Base-by-base conservation (phyloP, 2,888 invertebrate species). In the Timema podura region DNA sequence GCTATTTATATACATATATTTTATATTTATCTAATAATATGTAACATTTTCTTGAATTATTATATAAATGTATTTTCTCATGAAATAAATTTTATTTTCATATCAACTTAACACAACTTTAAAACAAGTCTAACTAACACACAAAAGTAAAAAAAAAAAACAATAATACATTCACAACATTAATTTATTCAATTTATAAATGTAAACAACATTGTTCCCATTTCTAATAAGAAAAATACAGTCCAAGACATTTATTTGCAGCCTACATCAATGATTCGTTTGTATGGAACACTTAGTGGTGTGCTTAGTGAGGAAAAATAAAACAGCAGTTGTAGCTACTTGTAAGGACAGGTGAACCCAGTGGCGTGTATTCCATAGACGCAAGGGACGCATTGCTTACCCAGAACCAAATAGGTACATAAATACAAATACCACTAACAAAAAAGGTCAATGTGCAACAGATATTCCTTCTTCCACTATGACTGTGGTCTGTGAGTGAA, bases 121-220 rank as follows among this genome's bases (percentile, higher is more conserved):
- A 13, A n/a, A 51, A 51, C 51, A 11, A 51, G 51, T 51, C 11
- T 11, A 11, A 13, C n/a, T n/a, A n/a, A 51, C 3, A 13, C 11
- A 13, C 11, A 13, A n/a, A n/a, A 51, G n/a, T 13, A 51, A 2
- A 13, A 61, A 61, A 61, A 44, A 61, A 61, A 61, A 44, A 61
- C 10, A 13, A 10, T 0, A 3, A 61, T 44, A 61, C 45, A 61
- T 44, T 61, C 61, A 61, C 61, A 61, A 61, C 61, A 61, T 61
- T 61, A 44, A 61, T 61, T 61, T 61, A 61, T 61, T 61, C 61
- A 61, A 61, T 61, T 30, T 61, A 61, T 61, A 61, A 61, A 61
- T 61, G 45, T 61, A 61, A 44, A 61, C 30, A 30, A 30, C 61
- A 45, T 61, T 61, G 61, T 61, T 61, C 61, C 61, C 61, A 44